Evolutionary conservation across 2,797 vertebrate genomes (phyloP).

Genomic region (Macropodus opercularis): DNA sequence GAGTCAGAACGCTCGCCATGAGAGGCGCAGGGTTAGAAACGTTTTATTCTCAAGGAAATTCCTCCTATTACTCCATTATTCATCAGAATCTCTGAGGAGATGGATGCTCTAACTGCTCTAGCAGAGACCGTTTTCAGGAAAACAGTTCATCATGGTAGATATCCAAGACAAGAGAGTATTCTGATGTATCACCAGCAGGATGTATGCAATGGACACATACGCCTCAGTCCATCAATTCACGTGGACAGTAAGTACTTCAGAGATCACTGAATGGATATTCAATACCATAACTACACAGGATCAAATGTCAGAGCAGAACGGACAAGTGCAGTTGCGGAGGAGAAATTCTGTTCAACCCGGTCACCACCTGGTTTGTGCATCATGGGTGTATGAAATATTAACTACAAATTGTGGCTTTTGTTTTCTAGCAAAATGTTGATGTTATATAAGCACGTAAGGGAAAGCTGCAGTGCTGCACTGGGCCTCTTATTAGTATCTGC

Average conservation of each 20-base stretch:
- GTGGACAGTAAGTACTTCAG: slow-evolving; percentile 67
- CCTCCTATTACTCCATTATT: slow-evolving; percentile 80
- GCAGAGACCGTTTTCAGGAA: slow-evolving; percentile 68
- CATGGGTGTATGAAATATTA: slow-evolving; percentile 71
- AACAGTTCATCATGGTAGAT: slow-evolving; percentile 67
- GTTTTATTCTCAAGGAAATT: slow-evolving; percentile 81
- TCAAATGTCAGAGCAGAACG: slow-evolving; percentile 51
- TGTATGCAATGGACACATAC: slow-evolving; percentile 64
- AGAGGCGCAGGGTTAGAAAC: slow-evolving; percentile 78
- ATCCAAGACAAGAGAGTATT: slow-evolving; percentile 61
- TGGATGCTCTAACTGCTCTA: slow-evolving; percentile 77
- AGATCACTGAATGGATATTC: slow-evolving; percentile 66
- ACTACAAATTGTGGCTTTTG: slow-evolving; percentile 62
- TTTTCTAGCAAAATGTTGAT: slow-evolving; percentile 63
- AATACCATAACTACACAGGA: slow-evolving; percentile 62
- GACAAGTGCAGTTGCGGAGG: slow-evolving; percentile 46
- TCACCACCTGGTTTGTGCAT: slow-evolving; percentile 74
- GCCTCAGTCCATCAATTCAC: slow-evolving; percentile 72
- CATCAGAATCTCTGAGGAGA: slow-evolving; percentile 74
- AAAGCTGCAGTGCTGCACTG: slow-evolving; percentile 56
- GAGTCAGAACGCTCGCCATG: slow-evolving; percentile 67
- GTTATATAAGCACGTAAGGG: slow-evolving; percentile 66
- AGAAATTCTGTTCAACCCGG: slow-evolving; percentile 55
- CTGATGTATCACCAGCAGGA: slow-evolving; percentile 67
- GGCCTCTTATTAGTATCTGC: slow-evolving; percentile 50